These are phyloP conservation scores for Macrobrachium rosenbergii DNA, from an alignment of 1,140 invertebrate species.

Conservation along the genomic window DNA sequence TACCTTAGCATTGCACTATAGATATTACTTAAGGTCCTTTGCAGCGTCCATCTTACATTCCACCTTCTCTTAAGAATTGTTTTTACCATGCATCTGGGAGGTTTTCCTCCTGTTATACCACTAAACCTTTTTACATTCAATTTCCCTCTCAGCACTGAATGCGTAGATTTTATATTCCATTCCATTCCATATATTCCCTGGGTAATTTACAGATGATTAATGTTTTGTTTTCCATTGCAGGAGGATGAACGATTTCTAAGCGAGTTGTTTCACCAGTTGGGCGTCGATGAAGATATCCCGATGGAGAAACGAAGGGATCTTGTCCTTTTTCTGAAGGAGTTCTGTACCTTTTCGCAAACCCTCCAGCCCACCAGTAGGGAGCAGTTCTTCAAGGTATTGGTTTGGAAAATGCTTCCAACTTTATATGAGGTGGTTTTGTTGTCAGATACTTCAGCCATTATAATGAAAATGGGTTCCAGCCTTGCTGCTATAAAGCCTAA, in stretches of 20 bases:
- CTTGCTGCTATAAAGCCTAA: too few relatives aligned
- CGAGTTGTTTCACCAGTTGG: conserved; percentile 94
- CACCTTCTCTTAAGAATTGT: not conserved
- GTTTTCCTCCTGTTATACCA: too few relatives aligned
- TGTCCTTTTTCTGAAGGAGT: conserved; percentile 98
- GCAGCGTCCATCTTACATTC: not conserved
- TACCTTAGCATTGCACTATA: not conserved
- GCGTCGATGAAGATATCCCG: conserved; percentile 82
- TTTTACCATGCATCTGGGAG: too few relatives aligned
- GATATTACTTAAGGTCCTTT: not conserved
- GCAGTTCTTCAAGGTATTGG: conserved; percentile 76
- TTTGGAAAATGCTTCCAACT: not conserved
- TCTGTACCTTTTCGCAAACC: conserved; percentile 99
- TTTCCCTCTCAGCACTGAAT: too few relatives aligned
- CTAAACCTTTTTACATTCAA: too few relatives aligned
- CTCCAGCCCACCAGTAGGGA: conserved; percentile 97
- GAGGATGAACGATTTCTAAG: conserved; percentile 97
- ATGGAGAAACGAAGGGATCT: conserved; percentile 92
- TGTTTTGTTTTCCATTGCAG: conserved; percentile 71
- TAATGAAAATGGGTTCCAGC: too few relatives aligned
- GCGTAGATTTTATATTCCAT: too few relatives aligned
- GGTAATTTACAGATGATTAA: not conserved
- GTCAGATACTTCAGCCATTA: too few relatives aligned
- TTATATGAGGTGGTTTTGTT: too few relatives aligned
- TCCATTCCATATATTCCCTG: too few relatives aligned